Conservation (phyloP, 2,113 vertebrate genomes). For the Vanacampus margaritifer region DNA sequence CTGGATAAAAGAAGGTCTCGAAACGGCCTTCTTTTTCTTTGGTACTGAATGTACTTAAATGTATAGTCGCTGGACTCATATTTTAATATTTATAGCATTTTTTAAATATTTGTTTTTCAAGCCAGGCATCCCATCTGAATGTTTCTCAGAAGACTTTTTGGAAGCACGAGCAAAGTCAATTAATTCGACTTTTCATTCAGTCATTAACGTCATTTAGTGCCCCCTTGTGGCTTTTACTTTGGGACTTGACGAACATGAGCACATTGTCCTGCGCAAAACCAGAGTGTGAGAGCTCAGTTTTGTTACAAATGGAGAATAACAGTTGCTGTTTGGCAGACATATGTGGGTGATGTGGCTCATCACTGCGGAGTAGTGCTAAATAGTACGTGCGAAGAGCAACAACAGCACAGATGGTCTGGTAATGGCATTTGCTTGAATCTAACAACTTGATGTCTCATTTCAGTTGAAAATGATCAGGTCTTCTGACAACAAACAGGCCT, state of each 20-base stretch:
- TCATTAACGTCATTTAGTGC: not conserved
- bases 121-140: not conserved
- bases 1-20: not conserved
- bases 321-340: constrained; percentile 13
- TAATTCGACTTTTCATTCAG: not conserved
- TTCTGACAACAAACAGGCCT: not conserved
- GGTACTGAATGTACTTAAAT: not conserved
- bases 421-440: constrained; percentile 9
- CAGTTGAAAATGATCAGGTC: not conserved
- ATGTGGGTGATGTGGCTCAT: constrained; percentile 21
- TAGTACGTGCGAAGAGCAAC: constrained; percentile 26
- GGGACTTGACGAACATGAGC: not conserved
- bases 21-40: not conserved
- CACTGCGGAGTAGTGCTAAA: constrained; percentile 15
- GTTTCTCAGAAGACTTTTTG: not conserved
- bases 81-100: not conserved
- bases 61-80: not conserved
- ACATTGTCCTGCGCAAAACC: not conserved
- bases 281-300: constrained; percentile 5
- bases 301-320: constrained; percentile 14
- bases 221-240: not conserved
- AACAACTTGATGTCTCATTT: constrained; percentile 11
- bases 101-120: not conserved
- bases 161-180: not conserved
- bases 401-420: constrained; percentile 25